Base-by-base conservation (phyloP, 2,797 vertebrate species). In the Sebastes matsubarae region DNA sequence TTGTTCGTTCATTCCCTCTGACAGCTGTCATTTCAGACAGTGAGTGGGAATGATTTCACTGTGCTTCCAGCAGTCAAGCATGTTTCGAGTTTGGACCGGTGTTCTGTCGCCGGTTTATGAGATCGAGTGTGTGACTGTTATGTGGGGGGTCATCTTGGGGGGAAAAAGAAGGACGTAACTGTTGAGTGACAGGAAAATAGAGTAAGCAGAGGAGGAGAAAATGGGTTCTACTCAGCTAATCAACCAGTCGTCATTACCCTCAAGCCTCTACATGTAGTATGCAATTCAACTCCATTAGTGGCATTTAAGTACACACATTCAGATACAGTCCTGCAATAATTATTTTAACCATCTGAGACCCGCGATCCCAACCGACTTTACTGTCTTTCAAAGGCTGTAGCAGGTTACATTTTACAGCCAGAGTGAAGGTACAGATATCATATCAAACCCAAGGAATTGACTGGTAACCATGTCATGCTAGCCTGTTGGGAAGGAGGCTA, bases 21-120 rank as follows among this genome's bases (percentile, higher is more conserved):
- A 89, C 85, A 92, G 88, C 83, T 90, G 91, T 88, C 85, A 84
- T 81, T 89, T 82, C 68, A 83, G 63, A 82, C 77, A 54, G 69
- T 46, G 82, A 72, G 76, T 36, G 27, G 70, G 74, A 85, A 79
- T 76, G 64, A 83, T 80, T 87, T 82, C 4, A 25, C 67, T 27
- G 38, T 27, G 63, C 83, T 71, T 69, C 54, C 73, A 83, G 75
- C 81, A 79, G 57, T 79, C 74, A 8, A 82, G 38, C 63, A 50
- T 58, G 34, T 72, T 86, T 80, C 63, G 66, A 68, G 67, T 79
- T 79, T 77, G 61, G 70, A 68, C 70, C 73, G 52, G 63, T 73
- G 66, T 82, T 87, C 69, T 83, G 64, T 75, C 24, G 38, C 77
- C 71, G 72, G 71, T 89, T 88, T 81, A 70, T 83, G 72, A 87